Conservation (phyloP, 2,113 vertebrate genomes). For the Pholis gunnellus region DNA sequence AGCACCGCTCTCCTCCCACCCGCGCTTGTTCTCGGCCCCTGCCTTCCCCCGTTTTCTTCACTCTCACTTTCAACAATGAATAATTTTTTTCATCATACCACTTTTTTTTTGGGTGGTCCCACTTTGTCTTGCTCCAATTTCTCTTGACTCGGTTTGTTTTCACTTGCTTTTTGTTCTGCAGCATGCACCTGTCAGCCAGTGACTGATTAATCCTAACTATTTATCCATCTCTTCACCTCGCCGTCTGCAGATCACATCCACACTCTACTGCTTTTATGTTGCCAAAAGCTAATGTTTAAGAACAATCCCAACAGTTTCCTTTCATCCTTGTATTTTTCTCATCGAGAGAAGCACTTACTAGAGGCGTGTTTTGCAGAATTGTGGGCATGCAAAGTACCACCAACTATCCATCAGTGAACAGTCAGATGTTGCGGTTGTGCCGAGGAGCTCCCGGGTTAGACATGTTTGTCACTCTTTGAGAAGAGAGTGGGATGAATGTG, state of each 20-base stretch:
- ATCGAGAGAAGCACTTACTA: neutral
- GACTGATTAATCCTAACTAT: constrained; percentile 42
- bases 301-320: constrained; percentile 4
- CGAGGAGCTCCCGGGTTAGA: neutral
- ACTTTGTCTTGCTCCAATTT: constrained; percentile 25
- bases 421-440: neutral
- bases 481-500: neutral
- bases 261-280: constrained; percentile 7
- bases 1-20: constrained; percentile 56
- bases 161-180: constrained; percentile 33
- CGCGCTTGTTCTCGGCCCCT: constrained; percentile 39
- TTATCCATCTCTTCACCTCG: constrained; percentile 20
- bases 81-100: constrained; percentile 55
- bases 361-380: neutral
- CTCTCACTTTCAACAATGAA: constrained; percentile 53
- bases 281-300: constrained; percentile 22
- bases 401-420: neutral
- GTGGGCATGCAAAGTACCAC: neutral
- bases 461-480: neutral
- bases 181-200: constrained; percentile 15
- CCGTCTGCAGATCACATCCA: constrained; percentile 23
- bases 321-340: neutral
- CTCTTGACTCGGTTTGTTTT: constrained; percentile 16
- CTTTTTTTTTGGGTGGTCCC: constrained; percentile 6
- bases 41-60: constrained; percentile 19